Percentiles rank a stretch among this genome's conserved stretches.
These are phyloP conservation scores for Clarias gariepinus DNA, from an alignment of 2,113 vertebrate genomes.

Conservation along the genomic window DNA sequence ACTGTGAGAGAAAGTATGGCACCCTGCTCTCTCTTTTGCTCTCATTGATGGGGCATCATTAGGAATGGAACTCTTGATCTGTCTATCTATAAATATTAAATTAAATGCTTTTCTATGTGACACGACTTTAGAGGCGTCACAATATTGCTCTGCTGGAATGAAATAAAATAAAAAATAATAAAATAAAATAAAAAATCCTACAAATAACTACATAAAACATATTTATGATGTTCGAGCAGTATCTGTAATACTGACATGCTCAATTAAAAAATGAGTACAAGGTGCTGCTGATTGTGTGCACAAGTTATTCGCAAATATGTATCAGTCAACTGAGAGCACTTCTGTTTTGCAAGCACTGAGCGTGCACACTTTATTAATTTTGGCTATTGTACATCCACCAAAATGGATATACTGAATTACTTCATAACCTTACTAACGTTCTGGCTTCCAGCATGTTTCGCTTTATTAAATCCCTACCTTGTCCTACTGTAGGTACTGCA, in stretches of 20 bases:
- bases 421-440: neutral
- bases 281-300: neutral
- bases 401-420: neutral
- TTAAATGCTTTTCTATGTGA: no score
- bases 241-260: neutral
- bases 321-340: neutral
- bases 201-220: no score
- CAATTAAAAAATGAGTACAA: neutral
- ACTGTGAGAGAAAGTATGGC: neutral
- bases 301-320: no score
- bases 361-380: neutral
- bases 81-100: no score
- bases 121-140: no score
- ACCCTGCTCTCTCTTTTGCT: neutral
- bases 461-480: constrained; percentile 19
- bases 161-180: no score
- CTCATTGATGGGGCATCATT: neutral
- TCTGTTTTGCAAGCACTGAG: neutral
- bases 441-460: neutral
- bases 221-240: no score
- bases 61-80: no score
- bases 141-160: no score
- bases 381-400: neutral
- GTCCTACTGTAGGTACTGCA: neutral
- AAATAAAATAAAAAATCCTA: no score